Percentiles rank a stretch among this genome's conserved stretches.
phyloP scores from a whole-genome alignment of 2,113 vertebrate species.

The Xenopus tropicalis region UCB_Xtro_10.0 CM004444.2:86156501-86157000 shows the following conservation, averaged over 20 bases:
- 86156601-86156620: conserved; percentile 42
- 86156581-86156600: conserved; percentile 54
- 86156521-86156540: too few species aligned
- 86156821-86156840: conserved; percentile 62
- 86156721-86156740: conserved; percentile 76
- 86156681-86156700: conserved; percentile 58
- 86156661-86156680: conserved; percentile 62
- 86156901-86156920: too few species aligned
- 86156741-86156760: conserved; percentile 58
- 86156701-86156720: conserved; percentile 67
- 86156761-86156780: conserved; percentile 61
- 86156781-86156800: conserved; percentile 66
- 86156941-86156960: too few species aligned
- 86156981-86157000: too few species aligned
- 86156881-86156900: neutral
- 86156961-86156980: too few species aligned
- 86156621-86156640: conserved; percentile 61
- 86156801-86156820: conserved; percentile 70
- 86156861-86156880: conserved; percentile 63
- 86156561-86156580: neutral
- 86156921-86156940: too few species aligned
- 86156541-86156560: neutral
- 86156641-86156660: conserved; percentile 60
- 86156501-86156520: too few species aligned
- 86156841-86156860: conserved; percentile 65